Base-by-base conservation (phyloP, 1,140 invertebrate species). In the Drosophila tristis region DNA sequence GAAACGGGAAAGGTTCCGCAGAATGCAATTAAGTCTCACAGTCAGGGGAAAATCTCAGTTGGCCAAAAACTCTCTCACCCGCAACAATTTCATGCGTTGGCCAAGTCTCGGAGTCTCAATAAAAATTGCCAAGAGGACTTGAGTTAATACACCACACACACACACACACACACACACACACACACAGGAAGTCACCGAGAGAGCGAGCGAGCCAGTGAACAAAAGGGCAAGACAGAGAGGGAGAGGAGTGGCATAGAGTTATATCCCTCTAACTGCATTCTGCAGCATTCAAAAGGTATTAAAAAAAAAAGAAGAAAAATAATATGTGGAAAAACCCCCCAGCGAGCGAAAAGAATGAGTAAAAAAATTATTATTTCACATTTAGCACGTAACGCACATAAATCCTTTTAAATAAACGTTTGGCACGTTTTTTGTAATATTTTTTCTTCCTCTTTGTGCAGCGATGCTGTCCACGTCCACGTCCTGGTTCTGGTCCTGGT, bases 331-430 rank as follows among this genome's bases (percentile, higher is more conserved):
- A 58, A 42, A 43, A 53, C 16, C 13, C 2, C 11, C 4, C 57
- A 63, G 44, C 6, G 31, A 49, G 43, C 23, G 56, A 55, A 61
- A 65, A 76, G 58, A 72, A 75, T 55, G 48, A 78, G 68, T 44
- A 75, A 76, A 80, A 84, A 79, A 89, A 89, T 89, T 89, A 89
- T 89, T 89, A 89, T 89, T 89, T 89, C 84, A 89, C 84, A 84
- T 89, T 89, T 89, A 89, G 84, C 84, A 89, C 84, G 84, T 89
- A 89, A 89, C 84, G 84, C 77, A 89, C 84, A 89, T 89, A 89
- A 89, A 89, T 89, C 84, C 84, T 89, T 89, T 89, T 89, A 89
- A 89, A 89, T 89, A 89, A 89, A 89, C 84, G 84, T 89, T 89
- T 89, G 84, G 84, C 84, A 89, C 84, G 84, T 89, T 89, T 89